A percentile compares a stretch with the other conserved stretches of the same genome.
Conservation (phyloP, 2,888 invertebrate species). For the Chymomyza fuscimana region DNA sequence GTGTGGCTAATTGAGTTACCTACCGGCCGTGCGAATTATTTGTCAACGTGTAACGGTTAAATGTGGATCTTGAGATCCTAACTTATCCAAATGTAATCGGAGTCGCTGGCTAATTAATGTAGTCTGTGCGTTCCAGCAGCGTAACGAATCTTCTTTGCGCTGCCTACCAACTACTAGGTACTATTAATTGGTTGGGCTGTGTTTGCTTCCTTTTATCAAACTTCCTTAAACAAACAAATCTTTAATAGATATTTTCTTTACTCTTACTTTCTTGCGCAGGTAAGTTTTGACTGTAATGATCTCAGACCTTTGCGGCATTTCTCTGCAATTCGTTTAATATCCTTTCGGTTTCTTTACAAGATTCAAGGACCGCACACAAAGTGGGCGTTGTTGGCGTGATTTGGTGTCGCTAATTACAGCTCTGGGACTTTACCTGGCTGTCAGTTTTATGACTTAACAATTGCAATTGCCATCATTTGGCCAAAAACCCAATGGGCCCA, state of each 20-base stretch:
- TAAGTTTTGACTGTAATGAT: slow-evolving; percentile 28
- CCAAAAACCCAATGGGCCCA: slow-evolving; percentile 43
- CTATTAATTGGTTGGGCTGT: slow-evolving; percentile 56
- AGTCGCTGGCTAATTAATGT: slow-evolving; percentile 52
- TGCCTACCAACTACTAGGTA: slow-evolving; percentile 10
- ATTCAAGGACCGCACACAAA: slow-evolving; percentile 52
- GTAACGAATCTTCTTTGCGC: slow-evolving; percentile 56
- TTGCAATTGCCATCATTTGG: slow-evolving; percentile 54
- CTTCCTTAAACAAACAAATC: slow-evolving; percentile 63
- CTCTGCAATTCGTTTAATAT: slow-evolving; percentile 13
- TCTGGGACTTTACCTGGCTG: slow-evolving; percentile 58
- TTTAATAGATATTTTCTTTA: slow-evolving; percentile 21
- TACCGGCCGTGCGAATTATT: slow-evolving; percentile 68
- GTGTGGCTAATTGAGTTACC: slow-evolving; percentile 71
- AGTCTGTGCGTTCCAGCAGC: slow-evolving; percentile 33
- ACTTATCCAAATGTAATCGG: slow-evolving; percentile 49
- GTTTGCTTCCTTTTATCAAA: slow-evolving; percentile 43
- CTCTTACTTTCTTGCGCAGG: slow-evolving; percentile 20
- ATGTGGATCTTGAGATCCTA: slow-evolving; percentile 39
- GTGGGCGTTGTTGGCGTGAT: slow-evolving; percentile 65
- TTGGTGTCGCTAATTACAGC: slow-evolving; percentile 78
- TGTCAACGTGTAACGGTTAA: slow-evolving; percentile 70
- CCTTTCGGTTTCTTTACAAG: slow-evolving; percentile 27
- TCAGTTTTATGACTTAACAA: slow-evolving; percentile 71
- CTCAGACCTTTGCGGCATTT: slow-evolving; percentile 19